phyloP scores from a whole-genome alignment of 2,888 invertebrate genomes.

The Smittia sp. region DNA sequence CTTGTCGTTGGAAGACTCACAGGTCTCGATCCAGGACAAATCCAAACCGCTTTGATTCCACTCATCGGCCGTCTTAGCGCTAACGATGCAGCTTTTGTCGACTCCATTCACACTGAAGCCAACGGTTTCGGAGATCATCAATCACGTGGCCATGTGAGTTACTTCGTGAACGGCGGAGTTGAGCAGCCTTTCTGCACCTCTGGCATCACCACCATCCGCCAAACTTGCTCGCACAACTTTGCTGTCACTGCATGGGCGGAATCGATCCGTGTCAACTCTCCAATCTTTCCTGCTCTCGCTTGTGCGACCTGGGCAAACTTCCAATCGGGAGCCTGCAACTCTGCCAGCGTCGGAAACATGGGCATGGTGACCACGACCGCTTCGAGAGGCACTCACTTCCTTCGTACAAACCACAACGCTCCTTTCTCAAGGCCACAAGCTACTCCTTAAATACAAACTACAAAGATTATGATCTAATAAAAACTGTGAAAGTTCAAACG shows the following conservation, averaged over 20 bases:
- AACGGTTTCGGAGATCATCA: constrained; percentile 10
- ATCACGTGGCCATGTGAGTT: constrained; percentile 14
- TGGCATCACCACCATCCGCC: background rate
- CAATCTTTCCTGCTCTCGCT: constrained; percentile 2
- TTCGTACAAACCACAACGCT: constrained; percentile 4
- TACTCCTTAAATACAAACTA: background rate
- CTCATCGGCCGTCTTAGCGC: background rate
- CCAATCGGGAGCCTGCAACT: background rate
- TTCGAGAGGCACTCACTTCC: constrained; percentile 3
- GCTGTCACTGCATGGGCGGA: constrained; percentile 9
- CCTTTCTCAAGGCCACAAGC: constrained; percentile 14
- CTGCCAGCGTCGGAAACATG: background rate
- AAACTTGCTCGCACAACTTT: constrained; percentile 26
- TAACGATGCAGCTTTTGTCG: constrained; percentile 24
- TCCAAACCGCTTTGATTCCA: background rate
- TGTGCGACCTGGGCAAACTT: constrained; percentile 4
- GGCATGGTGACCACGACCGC: background rate
- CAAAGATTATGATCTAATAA: too few species aligned
- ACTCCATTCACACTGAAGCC: constrained; percentile 29
- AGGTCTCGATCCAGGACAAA: constrained; percentile 27
- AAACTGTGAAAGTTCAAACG: too few species aligned
- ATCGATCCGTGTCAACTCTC: background rate
- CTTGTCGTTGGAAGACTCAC: constrained; percentile 22
- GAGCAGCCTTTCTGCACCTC: constrained; percentile 22
- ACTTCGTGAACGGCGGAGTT: constrained; percentile 3